A percentile compares a stretch with the other conserved stretches of the same genome.
Evolutionary conservation across 2,797 vertebrate species (phyloP).

Genomic region (Fratercula arctica): DNA sequence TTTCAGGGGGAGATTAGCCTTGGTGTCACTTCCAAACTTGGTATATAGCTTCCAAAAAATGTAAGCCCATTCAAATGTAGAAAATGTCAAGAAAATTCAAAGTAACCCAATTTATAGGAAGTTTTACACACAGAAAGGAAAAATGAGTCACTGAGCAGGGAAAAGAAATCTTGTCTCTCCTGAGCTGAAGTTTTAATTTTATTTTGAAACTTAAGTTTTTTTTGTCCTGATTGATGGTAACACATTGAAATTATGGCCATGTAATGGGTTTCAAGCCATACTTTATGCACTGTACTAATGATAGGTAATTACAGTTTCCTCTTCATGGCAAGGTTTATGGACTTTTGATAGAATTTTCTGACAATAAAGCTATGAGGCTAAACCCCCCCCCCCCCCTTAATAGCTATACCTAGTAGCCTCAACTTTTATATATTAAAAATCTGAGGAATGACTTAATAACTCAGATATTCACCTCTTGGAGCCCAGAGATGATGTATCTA

Average conservation of each 20-base stretch:
- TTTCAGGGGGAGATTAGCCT: background rate
- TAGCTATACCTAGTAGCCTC: background rate
- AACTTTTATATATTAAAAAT: background rate
- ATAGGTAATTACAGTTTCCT: conserved; percentile 59
- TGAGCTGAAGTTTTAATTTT: background rate
- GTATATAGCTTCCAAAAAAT: background rate
- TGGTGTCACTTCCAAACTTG: background rate
- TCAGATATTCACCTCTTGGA: background rate
- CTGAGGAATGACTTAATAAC: background rate
- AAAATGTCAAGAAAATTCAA: background rate
- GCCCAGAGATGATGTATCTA: background rate
- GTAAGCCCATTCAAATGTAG: background rate
- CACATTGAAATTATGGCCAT: conserved; percentile 29
- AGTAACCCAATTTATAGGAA: background rate
- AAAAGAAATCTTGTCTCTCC: background rate
- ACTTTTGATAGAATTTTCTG: conserved; percentile 49
- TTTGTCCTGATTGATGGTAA: conserved; percentile 18
- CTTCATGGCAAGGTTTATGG: conserved; percentile 43
- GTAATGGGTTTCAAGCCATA: conserved; percentile 35
- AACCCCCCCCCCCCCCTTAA: background rate
- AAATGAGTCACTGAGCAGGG: background rate
- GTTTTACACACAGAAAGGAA: background rate
- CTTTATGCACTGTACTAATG: conserved; percentile 44
- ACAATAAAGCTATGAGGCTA: background rate
- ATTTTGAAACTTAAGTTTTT: conserved; percentile 35